These are phyloP conservation scores for Linepithema humile DNA, from an alignment of 1,140 invertebrate genomes.

Conservation along the genomic window DNA sequence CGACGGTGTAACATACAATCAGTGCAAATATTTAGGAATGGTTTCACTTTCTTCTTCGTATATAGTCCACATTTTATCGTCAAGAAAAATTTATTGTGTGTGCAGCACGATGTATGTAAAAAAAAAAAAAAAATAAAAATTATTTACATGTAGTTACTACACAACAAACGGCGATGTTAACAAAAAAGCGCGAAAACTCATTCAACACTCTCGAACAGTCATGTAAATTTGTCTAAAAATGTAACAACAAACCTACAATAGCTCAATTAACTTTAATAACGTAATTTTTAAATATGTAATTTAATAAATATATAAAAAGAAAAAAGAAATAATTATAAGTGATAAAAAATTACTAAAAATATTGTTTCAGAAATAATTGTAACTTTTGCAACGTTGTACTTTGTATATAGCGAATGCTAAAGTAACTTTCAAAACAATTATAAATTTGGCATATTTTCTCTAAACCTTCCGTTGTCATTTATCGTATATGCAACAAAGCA, in stretches of 20 bases:
- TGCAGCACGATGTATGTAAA: background rate
- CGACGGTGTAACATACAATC: slow-evolving; percentile 20
- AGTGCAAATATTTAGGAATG: slow-evolving; percentile 35
- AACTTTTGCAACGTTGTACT: background rate
- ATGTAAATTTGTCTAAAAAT: slow-evolving; percentile 38
- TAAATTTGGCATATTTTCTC: background rate
- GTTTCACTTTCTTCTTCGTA: background rate
- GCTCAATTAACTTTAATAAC: slow-evolving; percentile 9
- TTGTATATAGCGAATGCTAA: background rate
- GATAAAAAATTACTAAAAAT: slow-evolving; percentile 2
- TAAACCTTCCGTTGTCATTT: background rate
- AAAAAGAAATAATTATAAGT: slow-evolving; percentile 2
- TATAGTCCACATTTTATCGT: background rate
- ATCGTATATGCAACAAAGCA: background rate
- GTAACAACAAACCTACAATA: background rate
- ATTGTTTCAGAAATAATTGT: slow-evolving; percentile 17
- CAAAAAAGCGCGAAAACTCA: slow-evolving; percentile 23
- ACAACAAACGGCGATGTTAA: slow-evolving; percentile 11
- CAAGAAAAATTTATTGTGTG: too few species aligned
- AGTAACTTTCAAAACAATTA: background rate
- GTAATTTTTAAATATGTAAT: slow-evolving; percentile 13
- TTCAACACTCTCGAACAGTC: slow-evolving; percentile 12
- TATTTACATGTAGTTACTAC: slow-evolving; percentile 9
- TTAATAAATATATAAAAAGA: background rate
- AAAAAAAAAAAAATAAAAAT: background rate